Base-by-base conservation (phyloP, 2,888 invertebrate species). In the Conistra vaccinii region DNA sequence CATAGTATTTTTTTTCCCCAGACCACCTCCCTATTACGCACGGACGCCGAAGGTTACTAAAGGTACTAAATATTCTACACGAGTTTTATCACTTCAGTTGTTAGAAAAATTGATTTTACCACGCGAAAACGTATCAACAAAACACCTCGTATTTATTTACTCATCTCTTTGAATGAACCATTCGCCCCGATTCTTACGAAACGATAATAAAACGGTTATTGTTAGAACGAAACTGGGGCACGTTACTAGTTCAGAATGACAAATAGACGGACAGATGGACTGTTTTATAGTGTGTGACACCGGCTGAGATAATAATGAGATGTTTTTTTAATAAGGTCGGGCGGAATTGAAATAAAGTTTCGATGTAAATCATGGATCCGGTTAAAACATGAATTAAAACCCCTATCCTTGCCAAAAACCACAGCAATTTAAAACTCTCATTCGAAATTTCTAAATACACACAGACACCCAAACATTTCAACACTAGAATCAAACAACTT, bases 141-240 rank as follows among this genome's bases (percentile, higher is more conserved):
- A 69, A 45, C 67, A 65, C 29, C 20, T 55, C 12, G n/a, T 80
- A 60, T 80, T 84, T 80, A 80, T 80, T 84, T 63, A 58, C 78
- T 17, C 17, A 39, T 68, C 63, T 29, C 67, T 61, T 66, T 83
- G 73, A 81, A 77, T 86, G 76, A 74, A 62, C 53, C 69, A 81
- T 23, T 60, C 58, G 58, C 45, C 48, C 68, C 65, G 23, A 53
- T 73, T 74, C 80, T 78, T 76, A 53, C 78, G 85, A 67, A 76
- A 85, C 67, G 69, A 32, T 68, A 75, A 70, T 72, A 76, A 66
- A 83, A 73, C 48, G 70, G 81, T 74, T 88, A 88, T 87, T 88
- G 84, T 88, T 87, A 69, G 87, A 75, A 78, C 61, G 53, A 60
- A 88, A 79, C 77, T 84, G 66, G 87, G 80, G 32, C 87, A 77